These are phyloP conservation scores for Meghimatium bilineatum DNA, from an alignment of 2,888 invertebrate species.

Conservation along the genomic window DNA sequence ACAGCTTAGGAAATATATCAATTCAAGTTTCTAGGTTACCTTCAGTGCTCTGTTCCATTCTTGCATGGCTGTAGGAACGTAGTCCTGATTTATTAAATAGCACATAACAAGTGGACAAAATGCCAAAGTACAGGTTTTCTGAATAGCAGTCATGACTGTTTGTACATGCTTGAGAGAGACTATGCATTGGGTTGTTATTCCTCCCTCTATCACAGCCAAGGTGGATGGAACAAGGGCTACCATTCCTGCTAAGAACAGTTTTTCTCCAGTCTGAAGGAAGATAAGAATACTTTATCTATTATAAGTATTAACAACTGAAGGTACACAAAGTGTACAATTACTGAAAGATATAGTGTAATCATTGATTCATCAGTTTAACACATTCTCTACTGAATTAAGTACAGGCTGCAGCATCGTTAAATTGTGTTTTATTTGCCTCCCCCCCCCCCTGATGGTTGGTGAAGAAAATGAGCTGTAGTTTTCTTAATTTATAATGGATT, in stretches of 20 bases:
- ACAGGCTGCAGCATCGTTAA: no score
- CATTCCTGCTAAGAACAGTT: conserved; percentile 92
- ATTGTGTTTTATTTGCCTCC: no score
- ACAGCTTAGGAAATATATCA: neutral
- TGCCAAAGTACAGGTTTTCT: conserved; percentile 86
- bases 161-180: conserved; percentile 89
- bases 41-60: conserved; percentile 83
- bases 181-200: conserved; percentile 86
- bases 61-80: conserved; percentile 85
- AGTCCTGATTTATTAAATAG: conserved; percentile 86
- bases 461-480: no score
- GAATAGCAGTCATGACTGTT: conserved; percentile 87
- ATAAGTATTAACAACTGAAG: no score
- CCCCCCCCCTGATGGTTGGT: no score
- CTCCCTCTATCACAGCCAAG: conserved; percentile 86
- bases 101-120: conserved; percentile 91
- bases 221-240: conserved; percentile 91
- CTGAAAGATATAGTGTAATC: no score
- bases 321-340: no score
- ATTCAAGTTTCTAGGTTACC: conserved; percentile 10
- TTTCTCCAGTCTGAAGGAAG: conserved; percentile 84
- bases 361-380: no score
- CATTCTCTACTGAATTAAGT: no score
- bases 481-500: no score
- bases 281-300: neutral